Evolutionary conservation across 2,888 invertebrate species (phyloP).

Genomic region (Stenurella melanura): DNA sequence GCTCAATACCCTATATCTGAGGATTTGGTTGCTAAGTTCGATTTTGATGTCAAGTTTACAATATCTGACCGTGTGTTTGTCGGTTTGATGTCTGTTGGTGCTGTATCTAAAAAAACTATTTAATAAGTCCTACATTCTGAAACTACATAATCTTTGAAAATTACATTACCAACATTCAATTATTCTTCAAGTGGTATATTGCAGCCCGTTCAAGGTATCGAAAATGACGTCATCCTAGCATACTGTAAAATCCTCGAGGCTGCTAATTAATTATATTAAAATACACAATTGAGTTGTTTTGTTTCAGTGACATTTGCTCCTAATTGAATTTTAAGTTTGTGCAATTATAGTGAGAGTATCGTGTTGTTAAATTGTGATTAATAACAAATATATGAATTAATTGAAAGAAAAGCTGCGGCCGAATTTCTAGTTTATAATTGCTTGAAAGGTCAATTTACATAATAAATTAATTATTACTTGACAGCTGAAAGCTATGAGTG

Average conservation of each 20-base stretch:
- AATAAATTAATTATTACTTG: constrained; percentile 3
- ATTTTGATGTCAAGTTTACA: too few relatives aligned
- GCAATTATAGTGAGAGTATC: neutral
- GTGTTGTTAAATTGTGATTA: neutral
- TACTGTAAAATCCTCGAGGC: neutral
- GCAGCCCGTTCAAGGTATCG: neutral
- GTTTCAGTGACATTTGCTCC: neutral
- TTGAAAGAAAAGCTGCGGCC: neutral
- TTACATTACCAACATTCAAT: neutral
- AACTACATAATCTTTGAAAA: neutral
- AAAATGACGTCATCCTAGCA: neutral
- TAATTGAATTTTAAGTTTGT: neutral
- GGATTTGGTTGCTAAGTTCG: too few relatives aligned
- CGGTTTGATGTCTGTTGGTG: too few relatives aligned
- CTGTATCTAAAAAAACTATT: too few relatives aligned
- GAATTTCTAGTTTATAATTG: neutral
- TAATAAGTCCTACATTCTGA: too few relatives aligned
- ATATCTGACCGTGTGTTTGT: too few relatives aligned
- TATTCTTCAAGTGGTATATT: neutral
- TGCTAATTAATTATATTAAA: neutral
- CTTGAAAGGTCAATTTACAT: neutral
- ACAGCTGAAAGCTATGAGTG: neutral
- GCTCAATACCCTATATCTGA: too few relatives aligned
- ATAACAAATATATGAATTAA: constrained; percentile 2
- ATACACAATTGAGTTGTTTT: neutral